Evolutionary conservation across 1,140 invertebrate species (phyloP).

Genomic region (Zaprionus gabonicus): DNA sequence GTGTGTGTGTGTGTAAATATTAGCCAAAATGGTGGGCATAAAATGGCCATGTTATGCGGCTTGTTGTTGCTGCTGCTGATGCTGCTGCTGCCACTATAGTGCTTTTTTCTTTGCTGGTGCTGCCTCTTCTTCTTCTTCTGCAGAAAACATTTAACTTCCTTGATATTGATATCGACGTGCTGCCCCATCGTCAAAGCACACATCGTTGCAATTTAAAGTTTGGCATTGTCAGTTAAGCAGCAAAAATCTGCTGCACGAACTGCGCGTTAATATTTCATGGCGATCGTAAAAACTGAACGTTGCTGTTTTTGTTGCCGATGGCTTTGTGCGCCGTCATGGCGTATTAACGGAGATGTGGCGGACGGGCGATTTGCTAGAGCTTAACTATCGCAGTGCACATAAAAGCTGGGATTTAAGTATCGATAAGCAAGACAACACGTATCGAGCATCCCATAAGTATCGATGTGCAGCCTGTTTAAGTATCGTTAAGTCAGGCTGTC

Average conservation of each 20-base stretch:
- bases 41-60: slow-evolving; percentile 24
- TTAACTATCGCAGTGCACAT: background rate
- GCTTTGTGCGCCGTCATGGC: background rate
- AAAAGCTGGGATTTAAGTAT: slow-evolving; percentile 5
- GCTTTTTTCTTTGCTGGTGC: background rate
- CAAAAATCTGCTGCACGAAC: background rate
- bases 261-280: slow-evolving; percentile 4
- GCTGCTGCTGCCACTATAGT: background rate
- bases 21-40: slow-evolving; percentile 38
- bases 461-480: background rate
- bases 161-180: background rate
- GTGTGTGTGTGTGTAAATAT: slow-evolving; percentile 34
- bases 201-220: slow-evolving; percentile 5
- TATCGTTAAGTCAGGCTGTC: background rate
- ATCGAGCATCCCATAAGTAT: background rate
- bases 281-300: background rate
- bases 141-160: background rate
- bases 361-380: background rate
- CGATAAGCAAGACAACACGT: background rate
- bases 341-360: background rate
- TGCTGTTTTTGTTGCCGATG: background rate
- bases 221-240: background rate
- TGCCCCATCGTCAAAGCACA: background rate
- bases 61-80: background rate
- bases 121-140: background rate